Percentiles rank a stretch among this genome's conserved stretches.
These are phyloP conservation scores for Thaumatotibia leucotreta DNA, from an alignment of 1,140 invertebrate species.

Conservation along the genomic window DNA sequence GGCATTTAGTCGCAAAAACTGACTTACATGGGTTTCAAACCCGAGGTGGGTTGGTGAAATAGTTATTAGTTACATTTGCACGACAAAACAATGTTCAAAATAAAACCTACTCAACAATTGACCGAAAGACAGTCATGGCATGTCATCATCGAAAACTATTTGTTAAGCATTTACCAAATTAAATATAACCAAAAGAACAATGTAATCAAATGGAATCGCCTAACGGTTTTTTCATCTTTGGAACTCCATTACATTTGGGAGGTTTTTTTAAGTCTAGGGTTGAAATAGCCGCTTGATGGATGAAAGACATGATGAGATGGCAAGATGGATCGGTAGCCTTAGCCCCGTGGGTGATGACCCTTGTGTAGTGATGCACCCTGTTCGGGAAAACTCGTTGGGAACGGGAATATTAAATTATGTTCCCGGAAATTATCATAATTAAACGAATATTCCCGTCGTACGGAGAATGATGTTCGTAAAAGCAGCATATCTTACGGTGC, in stretches of 20 bases:
- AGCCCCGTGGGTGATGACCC: background rate
- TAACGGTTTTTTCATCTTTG: background rate
- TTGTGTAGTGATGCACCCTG: background rate
- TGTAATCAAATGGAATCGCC: background rate
- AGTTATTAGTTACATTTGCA: too few species aligned
- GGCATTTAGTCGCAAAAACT: too few species aligned
- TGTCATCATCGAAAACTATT: background rate
- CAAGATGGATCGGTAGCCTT: background rate
- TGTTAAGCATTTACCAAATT: background rate
- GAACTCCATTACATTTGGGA: background rate
- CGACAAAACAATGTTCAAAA: too few species aligned
- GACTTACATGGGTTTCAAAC: too few species aligned
- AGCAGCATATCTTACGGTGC: too few species aligned
- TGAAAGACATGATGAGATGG: constrained; percentile 3
- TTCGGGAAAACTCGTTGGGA: background rate
- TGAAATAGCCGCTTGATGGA: background rate
- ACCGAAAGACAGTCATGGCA: background rate
- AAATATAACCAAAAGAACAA: background rate
- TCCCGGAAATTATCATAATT: background rate
- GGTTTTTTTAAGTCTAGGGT: background rate
- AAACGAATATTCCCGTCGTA: background rate
- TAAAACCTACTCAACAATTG: background rate
- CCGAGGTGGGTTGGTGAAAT: too few species aligned
- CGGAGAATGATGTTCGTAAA: too few species aligned
- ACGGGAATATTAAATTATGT: too few species aligned